Evolutionary conservation across 2,888 invertebrate genomes (phyloP).

Genomic region (Hetaerina titia): DNA sequence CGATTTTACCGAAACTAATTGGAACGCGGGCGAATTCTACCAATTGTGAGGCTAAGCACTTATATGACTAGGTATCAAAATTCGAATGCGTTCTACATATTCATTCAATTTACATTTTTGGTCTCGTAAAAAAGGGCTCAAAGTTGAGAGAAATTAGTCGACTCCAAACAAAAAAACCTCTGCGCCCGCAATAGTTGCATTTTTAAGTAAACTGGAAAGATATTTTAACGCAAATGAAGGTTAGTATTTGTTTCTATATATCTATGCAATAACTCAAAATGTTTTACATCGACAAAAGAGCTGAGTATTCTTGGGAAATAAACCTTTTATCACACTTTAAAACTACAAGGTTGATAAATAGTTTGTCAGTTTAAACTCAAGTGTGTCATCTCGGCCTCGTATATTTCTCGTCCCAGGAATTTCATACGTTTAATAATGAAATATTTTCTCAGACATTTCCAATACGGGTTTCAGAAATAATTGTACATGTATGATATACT

Average conservation of each 20-base stretch:
- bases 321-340: too few species aligned
- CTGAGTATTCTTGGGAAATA: background rate
- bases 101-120: background rate
- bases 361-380: background rate
- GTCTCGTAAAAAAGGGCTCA: background rate
- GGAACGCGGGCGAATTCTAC: slow-evolving; percentile 12
- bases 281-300: background rate
- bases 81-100: background rate
- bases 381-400: too few species aligned
- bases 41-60: background rate
- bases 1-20: background rate
- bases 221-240: background rate
- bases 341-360: background rate
- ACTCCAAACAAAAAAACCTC: background rate
- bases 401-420: too few species aligned
- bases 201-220: background rate
- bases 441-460: too few species aligned
- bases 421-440: too few species aligned
- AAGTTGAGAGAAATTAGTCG: background rate
- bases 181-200: background rate
- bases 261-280: background rate
- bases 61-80: background rate
- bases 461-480: too few species aligned
- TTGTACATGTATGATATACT: too few species aligned
- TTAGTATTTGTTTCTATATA: background rate